phyloP scores from a whole-genome alignment of 1,140 invertebrate species.

The Cheumatopsyche charites region DNA sequence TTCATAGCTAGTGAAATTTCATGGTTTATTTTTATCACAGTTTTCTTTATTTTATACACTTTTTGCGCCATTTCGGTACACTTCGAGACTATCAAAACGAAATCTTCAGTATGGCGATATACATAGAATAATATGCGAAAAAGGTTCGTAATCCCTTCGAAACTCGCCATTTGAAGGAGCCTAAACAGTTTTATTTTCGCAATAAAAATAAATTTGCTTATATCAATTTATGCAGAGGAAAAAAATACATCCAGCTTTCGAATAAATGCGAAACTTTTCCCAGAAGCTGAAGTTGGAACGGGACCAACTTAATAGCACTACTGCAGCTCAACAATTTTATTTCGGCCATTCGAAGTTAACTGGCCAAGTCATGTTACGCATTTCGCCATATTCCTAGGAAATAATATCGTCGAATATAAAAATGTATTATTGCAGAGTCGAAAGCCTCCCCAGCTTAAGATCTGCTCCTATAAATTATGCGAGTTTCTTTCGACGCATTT shows the following conservation, averaged over 20 bases:
- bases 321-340: slow-evolving; percentile 12
- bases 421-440: background rate
- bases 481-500: background rate
- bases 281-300: background rate
- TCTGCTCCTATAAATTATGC: no score
- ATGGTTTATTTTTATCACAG: no score
- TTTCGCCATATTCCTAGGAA: background rate
- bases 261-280: slow-evolving; percentile 23
- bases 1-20: no score
- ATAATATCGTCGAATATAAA: background rate
- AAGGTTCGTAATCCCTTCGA: slow-evolving; percentile 1
- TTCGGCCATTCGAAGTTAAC: slow-evolving; percentile 22
- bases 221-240: slow-evolving; percentile 38
- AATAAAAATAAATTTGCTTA: slow-evolving; percentile 44
- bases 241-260: slow-evolving; percentile 19
- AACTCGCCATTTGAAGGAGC: background rate
- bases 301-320: background rate
- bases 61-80: no score
- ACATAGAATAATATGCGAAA: background rate
- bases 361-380: slow-evolving; percentile 3
- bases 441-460: background rate
- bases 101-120: no score
- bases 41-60: no score
- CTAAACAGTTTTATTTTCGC: slow-evolving; percentile 37
- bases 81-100: no score